Base-by-base conservation (phyloP, 2,797 vertebrate species). In the Pogonophryne albipinna region DNA sequence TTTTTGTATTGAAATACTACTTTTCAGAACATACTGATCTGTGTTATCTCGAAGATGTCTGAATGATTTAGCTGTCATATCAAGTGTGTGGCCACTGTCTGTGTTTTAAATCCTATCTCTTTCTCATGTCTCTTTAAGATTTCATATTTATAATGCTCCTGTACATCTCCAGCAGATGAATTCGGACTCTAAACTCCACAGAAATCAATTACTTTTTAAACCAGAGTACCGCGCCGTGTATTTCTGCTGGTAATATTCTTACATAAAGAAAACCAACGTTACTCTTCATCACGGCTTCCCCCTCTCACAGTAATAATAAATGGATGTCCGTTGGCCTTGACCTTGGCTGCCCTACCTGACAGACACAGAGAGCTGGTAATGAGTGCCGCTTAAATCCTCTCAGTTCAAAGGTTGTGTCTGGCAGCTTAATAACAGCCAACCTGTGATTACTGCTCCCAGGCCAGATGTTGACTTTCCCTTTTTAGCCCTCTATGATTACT, bases 391-490 rank as follows among this genome's bases (percentile, higher is more conserved):
- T 66, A 90, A 92, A 92, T 91, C 87, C 90, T 83, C 67, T 70
- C 34, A 49, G 81, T 89, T 87, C 63, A 72, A 69, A 86, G 85
- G 81, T 92, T 86, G 85, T 14, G 38, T 73, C 82, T 85, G 70
- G 68, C 83, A 87, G 85, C 79, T 93, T 93, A 93, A 93, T 94
- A 92, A 90, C 85, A 85, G 78, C 85, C 82, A 80, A 90, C 91
- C 91, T 92, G 91, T 91, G 92, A 93, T 93, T 93, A 92, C 85
- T 76, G 89, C 72, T 86, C 80, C 88, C 82, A 52, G 79, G 67
- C 89, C 93, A 93, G 91, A 94, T 93, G 92, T 90, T 91, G 83
- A 92, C 90, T 92, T 93, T 93, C 90, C 89, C 80, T 89, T 86
- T 92, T 90, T 90, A 91, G 87, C 55, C 76, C 87, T 69, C 85